These are phyloP conservation scores for Arothron firmamentum DNA, from an alignment of 2,113 vertebrate species.

Conservation along the genomic window DNA sequence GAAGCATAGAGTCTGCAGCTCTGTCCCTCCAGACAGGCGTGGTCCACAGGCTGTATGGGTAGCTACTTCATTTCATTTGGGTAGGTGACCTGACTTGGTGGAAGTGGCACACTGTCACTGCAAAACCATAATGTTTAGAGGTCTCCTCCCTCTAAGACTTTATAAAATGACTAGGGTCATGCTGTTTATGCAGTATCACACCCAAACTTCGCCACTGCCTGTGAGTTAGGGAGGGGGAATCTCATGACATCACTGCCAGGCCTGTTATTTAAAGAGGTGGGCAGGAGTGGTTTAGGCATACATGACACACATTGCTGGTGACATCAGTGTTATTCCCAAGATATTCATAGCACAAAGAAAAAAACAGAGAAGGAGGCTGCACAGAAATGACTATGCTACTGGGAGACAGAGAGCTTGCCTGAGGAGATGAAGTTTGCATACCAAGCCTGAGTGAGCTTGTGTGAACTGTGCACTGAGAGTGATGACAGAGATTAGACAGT, in stretches of 20 bases:
- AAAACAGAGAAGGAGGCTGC: slow-evolving; percentile 8
- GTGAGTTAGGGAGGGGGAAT: slow-evolving; percentile 4
- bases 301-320: slow-evolving; percentile 28
- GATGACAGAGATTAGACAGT: background rate
- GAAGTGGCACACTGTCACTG: slow-evolving; percentile 22
- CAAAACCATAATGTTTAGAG: slow-evolving; percentile 41
- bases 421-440: slow-evolving; percentile 26
- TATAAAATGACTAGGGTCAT: slow-evolving; percentile 12
- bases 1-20: background rate
- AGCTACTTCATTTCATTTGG: slow-evolving; percentile 12
- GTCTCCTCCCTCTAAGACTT: slow-evolving; percentile 35
- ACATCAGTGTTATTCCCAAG: slow-evolving; percentile 58
- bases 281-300: slow-evolving; percentile 27
- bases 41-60: slow-evolving; percentile 10
- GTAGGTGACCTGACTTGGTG: slow-evolving; percentile 28
- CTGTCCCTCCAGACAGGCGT: slow-evolving; percentile 44
- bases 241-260: slow-evolving; percentile 25
- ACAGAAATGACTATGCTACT: background rate
- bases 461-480: background rate
- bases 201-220: background rate
- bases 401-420: slow-evolving; percentile 11
- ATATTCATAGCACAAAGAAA: slow-evolving; percentile 39
- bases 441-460: slow-evolving; percentile 11
- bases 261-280: slow-evolving; percentile 34
- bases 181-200: slow-evolving; percentile 11